phyloP scores from a whole-genome alignment of 1,140 invertebrate genomes.

The Panagrolaimus sp. region DNA sequence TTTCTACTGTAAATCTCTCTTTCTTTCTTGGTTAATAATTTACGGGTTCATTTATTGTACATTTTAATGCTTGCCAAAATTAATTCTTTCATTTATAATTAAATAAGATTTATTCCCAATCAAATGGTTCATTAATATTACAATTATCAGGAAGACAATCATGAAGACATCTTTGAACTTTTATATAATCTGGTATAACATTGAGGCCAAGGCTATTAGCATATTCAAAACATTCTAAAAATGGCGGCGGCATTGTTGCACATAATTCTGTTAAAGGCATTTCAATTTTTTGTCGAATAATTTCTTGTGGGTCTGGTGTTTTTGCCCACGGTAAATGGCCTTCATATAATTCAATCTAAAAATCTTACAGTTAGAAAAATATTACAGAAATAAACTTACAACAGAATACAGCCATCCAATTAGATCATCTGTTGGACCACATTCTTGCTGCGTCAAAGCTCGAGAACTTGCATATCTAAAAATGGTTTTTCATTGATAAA shows the following conservation, averaged over 20 bases:
- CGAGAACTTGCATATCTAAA: not conserved
- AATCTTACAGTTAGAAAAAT: not conserved
- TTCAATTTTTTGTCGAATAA: not conserved
- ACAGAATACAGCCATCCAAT: constrained; percentile 5
- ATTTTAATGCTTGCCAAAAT: too few relatives aligned
- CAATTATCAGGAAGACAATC: not conserved
- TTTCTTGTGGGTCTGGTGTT: not conserved
- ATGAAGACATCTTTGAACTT: not conserved
- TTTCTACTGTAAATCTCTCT: too few relatives aligned
- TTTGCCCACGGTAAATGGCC: not conserved
- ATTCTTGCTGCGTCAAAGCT: not conserved
- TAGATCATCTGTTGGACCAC: not conserved
- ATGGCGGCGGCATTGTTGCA: not conserved
- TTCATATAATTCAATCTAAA: constrained; percentile 1
- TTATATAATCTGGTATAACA: not conserved
- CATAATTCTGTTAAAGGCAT: not conserved
- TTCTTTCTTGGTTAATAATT: too few relatives aligned
- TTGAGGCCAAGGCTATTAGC: not conserved
- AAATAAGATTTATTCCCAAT: not conserved
- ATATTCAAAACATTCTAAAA: not conserved
- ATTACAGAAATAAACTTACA: constrained; percentile 11
- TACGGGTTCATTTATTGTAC: too few relatives aligned
- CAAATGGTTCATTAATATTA: not conserved
- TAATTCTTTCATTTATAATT: too few relatives aligned
- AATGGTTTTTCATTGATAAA: too few relatives aligned